Evolutionary conservation across 2,888 invertebrate species (phyloP).

Genomic region (Stenotaenia linearis): DNA sequence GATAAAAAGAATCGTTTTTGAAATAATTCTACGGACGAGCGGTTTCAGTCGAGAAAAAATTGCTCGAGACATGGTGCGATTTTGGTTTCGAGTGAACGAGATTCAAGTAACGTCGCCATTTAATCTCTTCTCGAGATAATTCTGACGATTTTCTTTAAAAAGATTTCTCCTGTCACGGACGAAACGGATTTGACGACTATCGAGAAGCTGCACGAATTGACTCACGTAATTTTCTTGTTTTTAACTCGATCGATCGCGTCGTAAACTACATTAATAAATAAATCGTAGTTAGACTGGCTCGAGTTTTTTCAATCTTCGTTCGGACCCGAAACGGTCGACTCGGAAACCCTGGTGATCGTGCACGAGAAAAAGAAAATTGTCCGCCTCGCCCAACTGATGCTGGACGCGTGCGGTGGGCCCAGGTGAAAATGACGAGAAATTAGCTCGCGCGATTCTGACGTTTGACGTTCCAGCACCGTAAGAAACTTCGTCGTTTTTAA

Average conservation of each 20-base stretch:
- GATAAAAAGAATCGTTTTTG: not conserved
- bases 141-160: not conserved
- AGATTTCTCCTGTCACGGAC: not conserved
- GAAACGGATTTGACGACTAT: not conserved
- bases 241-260: not conserved
- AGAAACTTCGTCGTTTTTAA: not conserved
- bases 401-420: not conserved
- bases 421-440: too few species aligned
- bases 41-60: not conserved
- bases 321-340: not conserved
- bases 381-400: not conserved
- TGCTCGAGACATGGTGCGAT: not conserved
- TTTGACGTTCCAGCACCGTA: not conserved
- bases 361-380: not conserved
- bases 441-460: too few species aligned
- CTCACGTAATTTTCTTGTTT: not conserved
- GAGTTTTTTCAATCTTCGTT: not conserved
- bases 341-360: not conserved
- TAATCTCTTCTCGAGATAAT: too few species aligned
- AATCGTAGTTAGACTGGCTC: not conserved
- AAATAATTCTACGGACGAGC: not conserved
- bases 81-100: not conserved
- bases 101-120: not conserved
- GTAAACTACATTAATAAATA: too few species aligned
- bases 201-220: not conserved